Evolutionary conservation across 2,888 invertebrate species (phyloP).

Genomic region (Trachelus tabidus): DNA sequence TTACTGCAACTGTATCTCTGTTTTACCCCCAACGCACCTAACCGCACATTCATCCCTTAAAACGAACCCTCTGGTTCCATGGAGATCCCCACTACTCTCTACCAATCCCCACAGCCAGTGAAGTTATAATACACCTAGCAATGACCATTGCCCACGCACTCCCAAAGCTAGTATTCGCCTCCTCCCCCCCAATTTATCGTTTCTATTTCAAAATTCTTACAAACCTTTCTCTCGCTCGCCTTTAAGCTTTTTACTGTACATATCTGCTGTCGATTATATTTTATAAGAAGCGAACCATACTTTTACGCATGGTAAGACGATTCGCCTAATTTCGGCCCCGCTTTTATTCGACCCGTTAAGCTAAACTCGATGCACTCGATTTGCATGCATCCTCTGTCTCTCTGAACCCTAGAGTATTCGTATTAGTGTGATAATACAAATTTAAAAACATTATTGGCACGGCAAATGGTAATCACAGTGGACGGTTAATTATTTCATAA

Average conservation of each 20-base stretch:
- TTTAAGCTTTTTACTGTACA: constrained; percentile 51
- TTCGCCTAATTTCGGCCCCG: constrained; percentile 7
- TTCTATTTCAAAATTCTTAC: background rate
- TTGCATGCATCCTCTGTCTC: background rate
- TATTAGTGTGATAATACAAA: constrained; percentile 28
- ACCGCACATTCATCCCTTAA: constrained; percentile 14
- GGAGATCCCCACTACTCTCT: constrained; percentile 34
- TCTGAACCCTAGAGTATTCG: background rate
- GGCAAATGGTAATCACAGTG: background rate
- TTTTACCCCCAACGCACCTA: constrained; percentile 27
- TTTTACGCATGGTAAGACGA: constrained; percentile 9
- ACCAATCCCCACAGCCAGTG: constrained; percentile 59
- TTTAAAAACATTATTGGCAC: constrained; percentile 12
- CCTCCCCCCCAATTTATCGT: background rate
- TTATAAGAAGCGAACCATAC: constrained; percentile 39
- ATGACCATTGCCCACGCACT: constrained; percentile 14
- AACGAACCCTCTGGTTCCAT: constrained; percentile 30
- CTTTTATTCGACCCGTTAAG: constrained; percentile 21
- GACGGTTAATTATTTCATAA: background rate
- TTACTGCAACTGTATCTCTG: constrained; percentile 62
- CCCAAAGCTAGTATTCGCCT: constrained; percentile 7
- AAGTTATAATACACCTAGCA: constrained; percentile 48
- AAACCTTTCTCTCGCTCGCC: constrained; percentile 27
- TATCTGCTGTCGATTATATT: constrained; percentile 43
- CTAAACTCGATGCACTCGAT: background rate